Conservation (phyloP, 1,140 invertebrate genomes). For the Drosophila nigrodunni region DNA sequence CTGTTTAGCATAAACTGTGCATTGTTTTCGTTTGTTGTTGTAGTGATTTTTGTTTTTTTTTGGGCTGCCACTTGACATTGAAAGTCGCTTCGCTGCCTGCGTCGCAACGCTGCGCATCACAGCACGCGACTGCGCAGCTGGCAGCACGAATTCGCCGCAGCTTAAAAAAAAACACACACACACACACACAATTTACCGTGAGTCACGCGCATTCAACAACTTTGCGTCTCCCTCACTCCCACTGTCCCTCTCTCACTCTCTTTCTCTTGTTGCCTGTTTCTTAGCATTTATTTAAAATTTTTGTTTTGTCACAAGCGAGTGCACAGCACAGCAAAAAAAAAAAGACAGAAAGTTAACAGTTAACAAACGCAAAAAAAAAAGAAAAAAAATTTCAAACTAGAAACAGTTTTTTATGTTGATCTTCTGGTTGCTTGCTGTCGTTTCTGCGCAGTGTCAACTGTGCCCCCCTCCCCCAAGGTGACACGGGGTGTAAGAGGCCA, state of each 20-base stretch:
- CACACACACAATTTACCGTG: slow-evolving; percentile 9
- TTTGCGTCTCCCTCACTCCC: not conserved
- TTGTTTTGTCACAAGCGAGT: slow-evolving; percentile 32
- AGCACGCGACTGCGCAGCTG: slow-evolving; percentile 47
- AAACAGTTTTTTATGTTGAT: slow-evolving; percentile 17
- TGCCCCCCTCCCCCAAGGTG: slow-evolving; percentile 10
- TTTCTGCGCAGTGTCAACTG: slow-evolving; percentile 15
- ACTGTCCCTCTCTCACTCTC: not conserved
- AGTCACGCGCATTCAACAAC: slow-evolving; percentile 30
- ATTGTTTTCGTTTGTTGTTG: slow-evolving; percentile 19
- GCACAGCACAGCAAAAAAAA: slow-evolving; percentile 17
- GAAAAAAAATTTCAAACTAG: slow-evolving; percentile 14
- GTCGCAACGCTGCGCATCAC: slow-evolving; percentile 30
- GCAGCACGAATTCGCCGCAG: slow-evolving; percentile 26
- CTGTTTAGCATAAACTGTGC: slow-evolving; percentile 40
- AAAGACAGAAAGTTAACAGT: slow-evolving; percentile 28
- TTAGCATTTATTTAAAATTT: slow-evolving; percentile 18
- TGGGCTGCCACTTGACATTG: slow-evolving; percentile 62
- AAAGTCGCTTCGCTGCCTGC: slow-evolving; percentile 50
- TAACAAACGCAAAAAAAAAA: slow-evolving; percentile 28
- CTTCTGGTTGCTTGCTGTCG: not conserved
- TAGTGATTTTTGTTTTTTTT: slow-evolving; percentile 12
- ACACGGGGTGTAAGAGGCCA: not conserved
- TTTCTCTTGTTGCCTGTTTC: slow-evolving; percentile 2
- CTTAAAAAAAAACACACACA: not conserved